A percentile compares a stretch with the other conserved stretches of the same genome.
Conservation (phyloP, 1,140 invertebrate genomes). For the Bombus confusus region DNA sequence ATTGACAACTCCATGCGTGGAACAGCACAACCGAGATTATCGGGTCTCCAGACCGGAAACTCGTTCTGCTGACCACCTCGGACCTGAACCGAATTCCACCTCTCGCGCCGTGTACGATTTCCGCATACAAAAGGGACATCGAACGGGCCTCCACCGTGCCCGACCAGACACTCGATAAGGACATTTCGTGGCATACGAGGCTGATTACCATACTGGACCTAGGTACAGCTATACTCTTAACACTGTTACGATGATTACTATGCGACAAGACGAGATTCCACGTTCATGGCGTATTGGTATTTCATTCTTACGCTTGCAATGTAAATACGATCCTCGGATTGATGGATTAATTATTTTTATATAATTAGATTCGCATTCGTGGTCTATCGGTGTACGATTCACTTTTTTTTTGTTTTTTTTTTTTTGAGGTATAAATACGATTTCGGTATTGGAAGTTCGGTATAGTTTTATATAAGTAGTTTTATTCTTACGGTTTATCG, state of each 20-base stretch:
- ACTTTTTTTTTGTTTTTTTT: no score
- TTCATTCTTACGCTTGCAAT: background rate
- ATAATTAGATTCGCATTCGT: background rate
- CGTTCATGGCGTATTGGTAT: background rate
- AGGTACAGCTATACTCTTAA: background rate
- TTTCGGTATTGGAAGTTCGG: background rate
- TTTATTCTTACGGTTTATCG: background rate
- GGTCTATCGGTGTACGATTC: background rate
- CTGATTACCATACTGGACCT: conserved; percentile 38
- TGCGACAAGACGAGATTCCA: no score
- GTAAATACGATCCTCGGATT: background rate
- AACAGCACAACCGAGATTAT: conserved; percentile 67
- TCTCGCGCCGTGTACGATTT: conserved; percentile 64
- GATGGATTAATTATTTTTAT: no score
- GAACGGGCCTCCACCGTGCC: conserved; percentile 41
- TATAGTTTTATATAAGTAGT: background rate
- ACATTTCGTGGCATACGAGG: conserved; percentile 55
- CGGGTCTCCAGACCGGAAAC: conserved; percentile 68
- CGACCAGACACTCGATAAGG: conserved; percentile 55
- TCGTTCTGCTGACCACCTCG: conserved; percentile 70
- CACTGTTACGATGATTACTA: background rate
- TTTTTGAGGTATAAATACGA: no score
- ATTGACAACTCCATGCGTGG: conserved; percentile 69
- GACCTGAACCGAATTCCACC: conserved; percentile 64
- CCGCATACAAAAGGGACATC: conserved; percentile 69